Conservation (phyloP, 2,888 invertebrate species). For the Ophioninae sp. region DNA sequence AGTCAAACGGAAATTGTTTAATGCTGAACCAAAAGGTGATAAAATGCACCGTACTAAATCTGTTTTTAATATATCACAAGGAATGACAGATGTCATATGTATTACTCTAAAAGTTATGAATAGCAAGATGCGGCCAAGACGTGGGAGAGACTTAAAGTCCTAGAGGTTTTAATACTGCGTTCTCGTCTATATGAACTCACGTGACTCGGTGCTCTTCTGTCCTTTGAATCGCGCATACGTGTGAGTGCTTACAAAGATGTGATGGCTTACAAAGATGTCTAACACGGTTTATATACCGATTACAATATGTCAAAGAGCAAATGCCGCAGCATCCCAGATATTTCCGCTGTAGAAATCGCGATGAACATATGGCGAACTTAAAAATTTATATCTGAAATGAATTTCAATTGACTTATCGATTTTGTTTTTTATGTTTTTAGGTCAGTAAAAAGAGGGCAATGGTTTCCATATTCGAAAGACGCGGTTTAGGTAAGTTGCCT, state of each 20-base stretch:
- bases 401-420: constrained; percentile 6
- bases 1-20: constrained; percentile 36
- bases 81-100: constrained; percentile 59
- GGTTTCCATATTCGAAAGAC: neutral
- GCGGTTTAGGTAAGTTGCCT: neutral
- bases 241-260: constrained; percentile 4
- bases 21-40: constrained; percentile 28
- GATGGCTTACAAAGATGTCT: constrained; percentile 18
- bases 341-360: neutral
- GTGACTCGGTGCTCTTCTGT: constrained; percentile 43
- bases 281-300: constrained; percentile 25
- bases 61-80: constrained; percentile 51
- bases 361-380: neutral
- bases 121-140: constrained; percentile 63
- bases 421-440: neutral
- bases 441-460: neutral
- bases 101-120: constrained; percentile 65
- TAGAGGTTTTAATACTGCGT: constrained; percentile 54
- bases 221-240: constrained; percentile 22
- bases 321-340: constrained; percentile 11
- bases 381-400: neutral
- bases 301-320: constrained; percentile 23
- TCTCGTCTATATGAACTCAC: constrained; percentile 48
- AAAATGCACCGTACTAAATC: constrained; percentile 40
- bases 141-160: constrained; percentile 62